Evolutionary conservation across 1,140 invertebrate species (phyloP).

Genomic region (Tribolium castaneum): DNA sequence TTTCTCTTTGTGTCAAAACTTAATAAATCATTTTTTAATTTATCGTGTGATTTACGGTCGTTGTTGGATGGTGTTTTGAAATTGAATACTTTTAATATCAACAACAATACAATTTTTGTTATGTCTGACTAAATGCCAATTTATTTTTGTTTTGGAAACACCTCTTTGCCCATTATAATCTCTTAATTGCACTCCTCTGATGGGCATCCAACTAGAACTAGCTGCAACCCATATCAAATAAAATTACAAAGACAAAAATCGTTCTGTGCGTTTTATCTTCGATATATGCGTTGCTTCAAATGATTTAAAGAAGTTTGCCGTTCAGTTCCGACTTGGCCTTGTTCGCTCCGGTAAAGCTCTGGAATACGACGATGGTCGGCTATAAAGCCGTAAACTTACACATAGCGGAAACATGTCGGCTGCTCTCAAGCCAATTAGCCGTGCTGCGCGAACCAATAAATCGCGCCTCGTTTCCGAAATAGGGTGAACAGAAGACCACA

Average conservation of each 20-base stretch:
- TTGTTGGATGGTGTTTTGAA: constrained; percentile 39
- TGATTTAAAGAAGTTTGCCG: neutral
- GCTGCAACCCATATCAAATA: neutral
- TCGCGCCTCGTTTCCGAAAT: constrained; percentile 52
- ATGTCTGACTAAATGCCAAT: constrained; percentile 41
- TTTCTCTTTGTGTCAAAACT: constrained; percentile 48
- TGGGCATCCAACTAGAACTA: constrained; percentile 12
- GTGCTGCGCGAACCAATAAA: constrained; percentile 49
- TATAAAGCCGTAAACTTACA: constrained; percentile 14
- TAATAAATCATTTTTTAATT: constrained; percentile 50
- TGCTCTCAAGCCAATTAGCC: constrained; percentile 51
- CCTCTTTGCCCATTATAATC: constrained; percentile 22
- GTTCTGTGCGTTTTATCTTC: too few relatives aligned
- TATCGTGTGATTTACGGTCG: constrained; percentile 36
- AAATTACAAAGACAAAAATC: constrained; percentile 2
- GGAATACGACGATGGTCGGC: constrained; percentile 1
- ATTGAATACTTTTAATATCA: constrained; percentile 46
- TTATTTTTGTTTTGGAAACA: constrained; percentile 37
- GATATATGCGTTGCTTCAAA: neutral
- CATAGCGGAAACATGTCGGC: constrained; percentile 44
- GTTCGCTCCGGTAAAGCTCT: neutral
- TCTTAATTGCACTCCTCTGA: neutral
- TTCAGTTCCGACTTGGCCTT: neutral
- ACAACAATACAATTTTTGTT: constrained; percentile 44
- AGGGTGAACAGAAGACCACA: constrained; percentile 48